phyloP scores from a whole-genome alignment of 2,888 invertebrate genomes.

The Dasypolia templi region DNA sequence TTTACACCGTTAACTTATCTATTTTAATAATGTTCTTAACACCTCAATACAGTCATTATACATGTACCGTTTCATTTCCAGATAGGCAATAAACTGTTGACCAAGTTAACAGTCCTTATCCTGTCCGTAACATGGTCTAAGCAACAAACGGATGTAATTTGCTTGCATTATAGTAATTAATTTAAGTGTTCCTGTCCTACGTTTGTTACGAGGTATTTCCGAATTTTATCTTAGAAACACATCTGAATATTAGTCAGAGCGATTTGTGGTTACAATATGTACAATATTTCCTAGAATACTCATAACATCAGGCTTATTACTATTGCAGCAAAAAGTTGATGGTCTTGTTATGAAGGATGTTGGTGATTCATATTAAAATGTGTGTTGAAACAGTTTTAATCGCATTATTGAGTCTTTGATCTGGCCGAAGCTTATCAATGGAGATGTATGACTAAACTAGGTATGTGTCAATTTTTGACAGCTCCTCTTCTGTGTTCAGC shows the following conservation, averaged over 20 bases:
- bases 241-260: constrained; percentile 75
- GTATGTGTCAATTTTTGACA: constrained; percentile 24
- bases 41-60: not conserved
- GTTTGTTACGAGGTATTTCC: constrained; percentile 72
- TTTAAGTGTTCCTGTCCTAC: constrained; percentile 68
- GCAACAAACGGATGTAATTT: constrained; percentile 74
- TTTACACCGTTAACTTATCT: not conserved
- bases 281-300: constrained; percentile 66
- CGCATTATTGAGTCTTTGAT: constrained; percentile 45
- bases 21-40: not conserved
- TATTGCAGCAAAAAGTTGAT: constrained; percentile 58
- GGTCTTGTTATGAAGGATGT: constrained; percentile 62
- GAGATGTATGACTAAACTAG: constrained; percentile 27
- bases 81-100: not conserved
- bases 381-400: constrained; percentile 59
- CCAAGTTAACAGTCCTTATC: constrained; percentile 27
- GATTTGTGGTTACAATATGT: constrained; percentile 68
- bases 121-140: constrained; percentile 36
- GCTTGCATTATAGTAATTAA: constrained; percentile 77
- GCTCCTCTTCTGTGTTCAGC: not conserved
- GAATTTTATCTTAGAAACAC: constrained; percentile 71
- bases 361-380: constrained; percentile 64
- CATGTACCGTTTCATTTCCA: not conserved
- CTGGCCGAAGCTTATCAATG: constrained; percentile 28
- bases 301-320: constrained; percentile 51